Conservation (phyloP, 2,113 vertebrate genomes). For the Elgaria multicarinata region DNA sequence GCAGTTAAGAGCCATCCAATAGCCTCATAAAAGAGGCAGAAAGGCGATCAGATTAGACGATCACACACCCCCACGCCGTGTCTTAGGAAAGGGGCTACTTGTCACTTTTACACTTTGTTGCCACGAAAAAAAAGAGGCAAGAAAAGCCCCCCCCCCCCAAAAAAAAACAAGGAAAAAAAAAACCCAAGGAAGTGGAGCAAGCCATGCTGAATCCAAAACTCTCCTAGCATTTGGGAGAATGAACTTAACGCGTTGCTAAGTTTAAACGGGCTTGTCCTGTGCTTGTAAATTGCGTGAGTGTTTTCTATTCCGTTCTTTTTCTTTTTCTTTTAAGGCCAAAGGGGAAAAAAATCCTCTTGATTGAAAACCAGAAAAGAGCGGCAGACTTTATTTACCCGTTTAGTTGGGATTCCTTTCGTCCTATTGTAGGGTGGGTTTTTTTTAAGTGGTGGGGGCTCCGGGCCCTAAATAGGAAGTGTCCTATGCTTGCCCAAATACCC, state of each 20-base stretch:
- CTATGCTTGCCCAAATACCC: conserved; percentile 41
- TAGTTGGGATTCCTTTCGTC: conserved; percentile 62
- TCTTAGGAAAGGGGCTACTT: conserved; percentile 63
- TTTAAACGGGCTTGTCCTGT: conserved; percentile 54
- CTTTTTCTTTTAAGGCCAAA: neutral
- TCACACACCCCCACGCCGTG: no score
- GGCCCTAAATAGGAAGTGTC: conserved; percentile 35
- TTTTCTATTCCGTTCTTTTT: no score
- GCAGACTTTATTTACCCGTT: conserved; percentile 68
- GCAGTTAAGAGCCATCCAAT: conserved; percentile 62
- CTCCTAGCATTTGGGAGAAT: conserved; percentile 56
- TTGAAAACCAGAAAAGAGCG: conserved; percentile 63
- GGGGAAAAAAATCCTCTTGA: conserved; percentile 39
- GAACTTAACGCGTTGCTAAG: conserved; percentile 59
- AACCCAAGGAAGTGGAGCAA: conserved; percentile 57
- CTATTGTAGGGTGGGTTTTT: neutral
- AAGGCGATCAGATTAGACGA: conserved; percentile 67
- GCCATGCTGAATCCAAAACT: conserved; percentile 57
- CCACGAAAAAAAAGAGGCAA: conserved; percentile 31
- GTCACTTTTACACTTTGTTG: conserved; percentile 73
- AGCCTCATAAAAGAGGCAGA: conserved; percentile 74
- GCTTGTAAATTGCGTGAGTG: conserved; percentile 52
- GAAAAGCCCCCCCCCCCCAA: neutral
- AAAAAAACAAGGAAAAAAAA: neutral
- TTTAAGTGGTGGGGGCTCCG: no score